Evolutionary conservation across 2,888 invertebrate species (phyloP).

Genomic region (Eupithecia subfuscata): DNA sequence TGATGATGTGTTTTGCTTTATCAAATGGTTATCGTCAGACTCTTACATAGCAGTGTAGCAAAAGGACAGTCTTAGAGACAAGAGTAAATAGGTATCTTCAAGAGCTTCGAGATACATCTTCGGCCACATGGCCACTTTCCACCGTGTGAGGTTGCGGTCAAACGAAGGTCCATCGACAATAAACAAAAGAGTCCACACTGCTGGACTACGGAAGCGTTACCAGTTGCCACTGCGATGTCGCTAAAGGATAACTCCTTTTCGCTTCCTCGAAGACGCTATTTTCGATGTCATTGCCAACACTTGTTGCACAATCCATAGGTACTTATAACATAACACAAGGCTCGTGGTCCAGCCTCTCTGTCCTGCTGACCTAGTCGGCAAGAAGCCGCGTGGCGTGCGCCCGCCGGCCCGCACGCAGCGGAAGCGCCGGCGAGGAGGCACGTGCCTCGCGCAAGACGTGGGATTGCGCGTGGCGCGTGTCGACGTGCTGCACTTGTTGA

Average conservation of each 20-base stretch:
- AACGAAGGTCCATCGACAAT: no score
- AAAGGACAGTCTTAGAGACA: neutral
- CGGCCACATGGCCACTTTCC: no score
- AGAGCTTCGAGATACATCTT: no score
- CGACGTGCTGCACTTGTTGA: neutral
- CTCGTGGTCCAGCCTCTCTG: neutral
- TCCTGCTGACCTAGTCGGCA: slow-evolving; percentile 3
- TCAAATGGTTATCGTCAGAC: neutral
- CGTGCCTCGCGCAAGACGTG: neutral
- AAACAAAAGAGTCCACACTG: neutral
- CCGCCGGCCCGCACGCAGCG: neutral
- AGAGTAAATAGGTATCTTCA: no score
- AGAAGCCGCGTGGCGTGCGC: neutral
- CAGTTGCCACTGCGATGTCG: no score
- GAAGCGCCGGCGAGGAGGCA: neutral
- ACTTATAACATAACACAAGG: neutral
- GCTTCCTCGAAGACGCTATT: neutral
- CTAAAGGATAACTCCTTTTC: neutral
- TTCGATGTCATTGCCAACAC: neutral
- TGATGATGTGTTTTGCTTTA: neutral
- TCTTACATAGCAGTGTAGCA: neutral
- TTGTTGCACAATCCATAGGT: slow-evolving; percentile 2
- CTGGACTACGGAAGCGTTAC: neutral
- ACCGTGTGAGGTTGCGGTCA: no score
- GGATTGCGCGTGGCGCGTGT: neutral